Conservation (phyloP, 2,797 vertebrate species). For the Paedocypris micromegethes region DNA sequence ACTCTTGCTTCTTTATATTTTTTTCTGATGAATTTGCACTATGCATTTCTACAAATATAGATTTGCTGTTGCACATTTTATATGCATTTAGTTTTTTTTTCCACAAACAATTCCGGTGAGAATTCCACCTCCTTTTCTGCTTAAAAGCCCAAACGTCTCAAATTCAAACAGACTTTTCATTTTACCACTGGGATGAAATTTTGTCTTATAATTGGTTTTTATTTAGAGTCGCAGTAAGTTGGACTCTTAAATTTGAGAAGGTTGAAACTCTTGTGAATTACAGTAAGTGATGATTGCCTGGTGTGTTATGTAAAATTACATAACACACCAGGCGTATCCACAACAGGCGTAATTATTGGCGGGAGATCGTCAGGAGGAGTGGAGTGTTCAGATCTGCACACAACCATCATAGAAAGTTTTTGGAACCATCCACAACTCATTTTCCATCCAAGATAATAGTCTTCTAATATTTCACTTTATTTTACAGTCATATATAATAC, state of each 20-base stretch:
- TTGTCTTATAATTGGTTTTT: constrained; percentile 64
- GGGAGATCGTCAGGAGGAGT: constrained; percentile 35
- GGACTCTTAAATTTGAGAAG: constrained; percentile 51
- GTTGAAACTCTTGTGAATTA: constrained; percentile 39
- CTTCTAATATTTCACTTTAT: too few species aligned
- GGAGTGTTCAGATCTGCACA: constrained; percentile 41
- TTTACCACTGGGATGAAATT: constrained; percentile 54
- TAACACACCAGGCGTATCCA: too few species aligned
- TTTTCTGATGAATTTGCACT: constrained; percentile 13
- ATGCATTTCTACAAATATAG: background rate
- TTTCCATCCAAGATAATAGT: too few species aligned
- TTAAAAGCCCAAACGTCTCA: constrained; percentile 51
- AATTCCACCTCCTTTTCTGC: background rate
- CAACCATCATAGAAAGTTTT: too few species aligned
- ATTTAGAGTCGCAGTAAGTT: constrained; percentile 63
- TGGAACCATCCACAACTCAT: too few species aligned
- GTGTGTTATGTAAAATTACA: background rate
- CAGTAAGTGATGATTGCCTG: background rate
- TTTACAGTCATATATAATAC: too few species aligned
- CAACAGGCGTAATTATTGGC: constrained; percentile 40
- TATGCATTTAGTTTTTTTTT: too few species aligned
- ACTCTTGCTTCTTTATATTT: background rate
- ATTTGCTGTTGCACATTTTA: too few species aligned
- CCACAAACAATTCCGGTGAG: too few species aligned
- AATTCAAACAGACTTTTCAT: constrained; percentile 61